These are phyloP conservation scores for Ammospiza nelsoni DNA, from an alignment of 2,113 vertebrate genomes.

Conservation along the genomic window DNA sequence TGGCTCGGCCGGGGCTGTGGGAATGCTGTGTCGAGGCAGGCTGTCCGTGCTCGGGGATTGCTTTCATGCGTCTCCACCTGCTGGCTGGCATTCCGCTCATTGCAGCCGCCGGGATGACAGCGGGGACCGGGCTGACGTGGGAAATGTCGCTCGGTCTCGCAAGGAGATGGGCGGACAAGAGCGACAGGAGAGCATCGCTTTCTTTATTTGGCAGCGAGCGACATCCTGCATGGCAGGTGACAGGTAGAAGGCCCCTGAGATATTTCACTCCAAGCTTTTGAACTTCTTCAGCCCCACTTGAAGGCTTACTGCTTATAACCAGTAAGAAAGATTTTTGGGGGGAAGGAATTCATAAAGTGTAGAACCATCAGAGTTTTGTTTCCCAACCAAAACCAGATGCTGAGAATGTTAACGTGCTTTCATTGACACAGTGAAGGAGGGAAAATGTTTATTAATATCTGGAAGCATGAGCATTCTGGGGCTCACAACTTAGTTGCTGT, in stretches of 20 bases:
- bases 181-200: rapidly evolving
- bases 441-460: constrained; percentile 57
- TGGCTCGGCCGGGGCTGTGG: constrained; percentile 37
- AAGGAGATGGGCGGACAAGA: not conserved
- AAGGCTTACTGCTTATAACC: not conserved
- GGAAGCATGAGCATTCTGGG: constrained; percentile 35
- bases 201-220: not conserved
- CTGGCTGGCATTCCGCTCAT: constrained; percentile 60
- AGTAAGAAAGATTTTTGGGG: not conserved
- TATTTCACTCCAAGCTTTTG: not conserved
- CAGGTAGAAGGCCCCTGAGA: not conserved
- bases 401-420: constrained; percentile 6
- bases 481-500: constrained; percentile 35
- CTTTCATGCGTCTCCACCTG: constrained; percentile 74
- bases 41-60: constrained; percentile 20
- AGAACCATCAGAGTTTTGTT: not conserved
- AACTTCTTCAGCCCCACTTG: not conserved
- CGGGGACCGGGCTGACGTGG: not conserved
- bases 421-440: constrained; percentile 22
- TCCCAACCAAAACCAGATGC: constrained; percentile 8
- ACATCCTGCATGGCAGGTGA: not conserved
- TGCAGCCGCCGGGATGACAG: not conserved
- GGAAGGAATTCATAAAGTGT: not conserved
- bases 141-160: not conserved
- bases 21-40: constrained; percentile 28